Evolutionary conservation across 2,113 vertebrate species (phyloP).

Genomic region (Pycnonotus jocosus): DNA sequence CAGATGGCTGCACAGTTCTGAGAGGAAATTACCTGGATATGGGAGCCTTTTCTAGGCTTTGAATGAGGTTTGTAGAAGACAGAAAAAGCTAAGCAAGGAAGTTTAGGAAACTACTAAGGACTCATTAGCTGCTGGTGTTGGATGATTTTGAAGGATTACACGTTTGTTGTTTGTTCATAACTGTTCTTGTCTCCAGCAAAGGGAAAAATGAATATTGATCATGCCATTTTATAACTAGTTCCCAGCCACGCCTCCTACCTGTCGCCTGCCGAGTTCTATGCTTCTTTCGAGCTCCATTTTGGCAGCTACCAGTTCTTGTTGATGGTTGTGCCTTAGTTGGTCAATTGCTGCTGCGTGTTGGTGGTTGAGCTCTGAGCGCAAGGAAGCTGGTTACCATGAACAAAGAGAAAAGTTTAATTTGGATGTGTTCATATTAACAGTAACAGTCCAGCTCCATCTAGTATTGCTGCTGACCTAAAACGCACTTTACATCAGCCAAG

Average conservation of each 20-base stretch:
- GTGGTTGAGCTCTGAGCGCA: constrained; percentile 94
- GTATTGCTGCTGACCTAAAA: not conserved
- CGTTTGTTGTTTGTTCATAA: not conserved
- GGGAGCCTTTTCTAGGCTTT: not conserved
- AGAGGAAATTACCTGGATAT: not conserved
- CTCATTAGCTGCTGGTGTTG: not conserved
- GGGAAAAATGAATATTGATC: not conserved
- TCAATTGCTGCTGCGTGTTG: constrained; percentile 93
- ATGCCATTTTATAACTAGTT: not conserved
- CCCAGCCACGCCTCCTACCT: constrained; percentile 69
- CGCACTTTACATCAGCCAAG: not conserved
- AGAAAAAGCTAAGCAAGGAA: not conserved
- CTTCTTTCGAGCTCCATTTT: constrained; percentile 88
- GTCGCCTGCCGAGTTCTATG: constrained; percentile 83
- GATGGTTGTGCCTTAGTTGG: constrained; percentile 88
- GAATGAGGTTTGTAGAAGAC: not conserved
- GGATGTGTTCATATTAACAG: not conserved
- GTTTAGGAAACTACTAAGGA: not conserved
- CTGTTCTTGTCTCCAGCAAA: not conserved
- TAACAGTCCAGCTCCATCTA: not conserved
- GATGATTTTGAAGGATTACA: not conserved
- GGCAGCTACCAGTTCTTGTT: constrained; percentile 85
- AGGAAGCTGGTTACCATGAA: constrained; percentile 76
- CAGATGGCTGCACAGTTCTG: not conserved
- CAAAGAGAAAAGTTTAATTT: not conserved